Evolutionary conservation across 2,113 vertebrate genomes (phyloP).

Genomic region (Prionailurus bengalensis): DNA sequence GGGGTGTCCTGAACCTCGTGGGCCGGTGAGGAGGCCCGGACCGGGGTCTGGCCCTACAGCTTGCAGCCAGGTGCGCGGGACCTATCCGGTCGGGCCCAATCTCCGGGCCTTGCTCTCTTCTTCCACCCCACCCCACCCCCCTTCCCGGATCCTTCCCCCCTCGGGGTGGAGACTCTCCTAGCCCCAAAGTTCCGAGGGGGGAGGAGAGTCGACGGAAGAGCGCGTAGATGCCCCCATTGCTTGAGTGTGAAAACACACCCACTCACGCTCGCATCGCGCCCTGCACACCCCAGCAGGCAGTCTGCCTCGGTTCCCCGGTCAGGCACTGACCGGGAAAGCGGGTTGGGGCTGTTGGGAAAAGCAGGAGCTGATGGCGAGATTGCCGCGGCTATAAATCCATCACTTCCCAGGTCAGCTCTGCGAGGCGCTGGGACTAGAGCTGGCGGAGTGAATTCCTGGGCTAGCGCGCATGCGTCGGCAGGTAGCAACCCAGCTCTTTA

Average conservation of each 20-base stretch:
- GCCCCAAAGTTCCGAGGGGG: slow-evolving; percentile 4
- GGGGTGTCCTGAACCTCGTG: neutral
- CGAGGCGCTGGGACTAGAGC: slow-evolving; percentile 78
- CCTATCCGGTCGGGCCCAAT: neutral
- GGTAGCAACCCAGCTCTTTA: slow-evolving; percentile 93
- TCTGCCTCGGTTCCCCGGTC: neutral
- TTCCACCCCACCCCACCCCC: neutral
- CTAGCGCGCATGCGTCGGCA: slow-evolving; percentile 95
- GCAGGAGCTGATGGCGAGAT: slow-evolving; percentile 81
- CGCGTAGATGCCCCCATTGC: neutral
- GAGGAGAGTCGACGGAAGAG: neutral
- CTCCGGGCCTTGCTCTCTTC: neutral
- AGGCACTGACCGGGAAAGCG: slow-evolving; percentile 79
- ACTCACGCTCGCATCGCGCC: slow-evolving; percentile 6
- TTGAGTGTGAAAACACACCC: neutral
- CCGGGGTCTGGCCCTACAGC: neutral
- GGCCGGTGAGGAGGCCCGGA: neutral
- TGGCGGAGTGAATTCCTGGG: slow-evolving; percentile 87
- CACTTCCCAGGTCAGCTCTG: slow-evolving; percentile 84
- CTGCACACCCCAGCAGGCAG: neutral
- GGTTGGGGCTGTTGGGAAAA: slow-evolving; percentile 82
- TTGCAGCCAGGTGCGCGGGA: neutral
- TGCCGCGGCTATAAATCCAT: slow-evolving; percentile 86
- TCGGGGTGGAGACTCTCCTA: neutral
- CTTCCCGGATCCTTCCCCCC: too few relatives aligned